Percentiles rank a stretch among this genome's conserved stretches.
Conservation (phyloP, 2,888 invertebrate species). For the Dendrolimus pini region DNA sequence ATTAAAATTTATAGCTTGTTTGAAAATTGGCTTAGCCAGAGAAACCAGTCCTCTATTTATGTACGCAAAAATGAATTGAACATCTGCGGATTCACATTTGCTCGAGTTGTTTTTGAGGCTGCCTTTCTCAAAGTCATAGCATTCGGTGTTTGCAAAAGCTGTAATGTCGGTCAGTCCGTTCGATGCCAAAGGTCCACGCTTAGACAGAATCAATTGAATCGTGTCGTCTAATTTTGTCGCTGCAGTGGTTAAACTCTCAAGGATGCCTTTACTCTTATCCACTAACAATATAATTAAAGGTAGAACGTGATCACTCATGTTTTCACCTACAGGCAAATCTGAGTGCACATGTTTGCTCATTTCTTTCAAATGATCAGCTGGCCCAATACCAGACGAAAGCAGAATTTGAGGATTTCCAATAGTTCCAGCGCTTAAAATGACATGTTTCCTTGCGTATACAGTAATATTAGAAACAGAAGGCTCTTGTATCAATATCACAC, state of each 20-base stretch:
- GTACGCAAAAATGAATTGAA: conserved; percentile 38
- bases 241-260: conserved; percentile 9
- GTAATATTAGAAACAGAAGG: conserved; percentile 10
- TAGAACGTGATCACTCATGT: conserved; percentile 41
- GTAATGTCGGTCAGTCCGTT: conserved; percentile 39
- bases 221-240: conserved; percentile 10
- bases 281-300: conserved; percentile 31
- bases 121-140: conserved; percentile 31
- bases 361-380: conserved; percentile 28
- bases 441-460: conserved; percentile 36
- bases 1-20: conserved; percentile 18
- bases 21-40: conserved; percentile 14
- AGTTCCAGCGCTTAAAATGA: conserved; percentile 48
- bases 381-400: conserved; percentile 51
- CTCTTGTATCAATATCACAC: conserved; percentile 28
- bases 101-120: conserved; percentile 21
- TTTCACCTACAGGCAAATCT: conserved; percentile 42
- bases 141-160: conserved; percentile 36
- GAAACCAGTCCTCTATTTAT: conserved; percentile 22
- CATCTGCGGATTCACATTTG: conserved; percentile 36
- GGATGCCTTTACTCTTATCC: conserved; percentile 15
- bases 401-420: conserved; percentile 47
- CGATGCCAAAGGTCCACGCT: conserved; percentile 35
- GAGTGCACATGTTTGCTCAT: conserved; percentile 29
- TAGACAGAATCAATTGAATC: conserved; percentile 18